Conservation (phyloP, 2,113 vertebrate species). For the Dendropsophus ebraccatus region DNA sequence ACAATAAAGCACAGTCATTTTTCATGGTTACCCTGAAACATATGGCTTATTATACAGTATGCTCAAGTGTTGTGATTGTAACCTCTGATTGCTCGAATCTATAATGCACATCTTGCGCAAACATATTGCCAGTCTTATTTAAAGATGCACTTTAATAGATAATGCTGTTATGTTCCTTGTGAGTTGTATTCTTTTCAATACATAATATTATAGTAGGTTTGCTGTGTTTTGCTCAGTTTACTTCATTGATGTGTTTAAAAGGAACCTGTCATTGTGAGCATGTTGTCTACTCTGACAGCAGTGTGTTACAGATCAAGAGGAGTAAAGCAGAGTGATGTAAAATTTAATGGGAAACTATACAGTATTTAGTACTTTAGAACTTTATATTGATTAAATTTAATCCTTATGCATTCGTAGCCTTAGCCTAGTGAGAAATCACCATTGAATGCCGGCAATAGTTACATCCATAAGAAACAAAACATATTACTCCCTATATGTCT, state of each 20-base stretch:
- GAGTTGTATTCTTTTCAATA: neutral
- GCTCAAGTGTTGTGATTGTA: constrained; percentile 7
- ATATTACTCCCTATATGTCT: no score
- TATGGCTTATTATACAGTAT: constrained; percentile 39
- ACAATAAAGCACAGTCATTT: constrained; percentile 19
- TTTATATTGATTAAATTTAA: no score
- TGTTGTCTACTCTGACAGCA: no score
- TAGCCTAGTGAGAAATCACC: no score
- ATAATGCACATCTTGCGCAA: constrained; percentile 4
- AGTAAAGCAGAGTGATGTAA: no score
- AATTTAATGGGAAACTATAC: no score
- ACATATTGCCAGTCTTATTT: neutral
- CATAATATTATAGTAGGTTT: neutral
- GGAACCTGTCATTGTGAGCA: neutral
- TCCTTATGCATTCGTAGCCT: no score
- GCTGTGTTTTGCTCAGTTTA: neutral
- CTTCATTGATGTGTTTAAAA: neutral
- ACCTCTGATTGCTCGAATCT: neutral
- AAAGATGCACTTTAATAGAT: neutral
- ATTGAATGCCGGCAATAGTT: no score
- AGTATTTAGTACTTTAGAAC: no score
- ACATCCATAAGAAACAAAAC: no score
- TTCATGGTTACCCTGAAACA: constrained; percentile 24
- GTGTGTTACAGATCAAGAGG: neutral
- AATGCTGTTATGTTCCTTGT: neutral